phyloP scores from a whole-genome alignment of 2,888 invertebrate species.

The Yponomeuta malinellus region DNA sequence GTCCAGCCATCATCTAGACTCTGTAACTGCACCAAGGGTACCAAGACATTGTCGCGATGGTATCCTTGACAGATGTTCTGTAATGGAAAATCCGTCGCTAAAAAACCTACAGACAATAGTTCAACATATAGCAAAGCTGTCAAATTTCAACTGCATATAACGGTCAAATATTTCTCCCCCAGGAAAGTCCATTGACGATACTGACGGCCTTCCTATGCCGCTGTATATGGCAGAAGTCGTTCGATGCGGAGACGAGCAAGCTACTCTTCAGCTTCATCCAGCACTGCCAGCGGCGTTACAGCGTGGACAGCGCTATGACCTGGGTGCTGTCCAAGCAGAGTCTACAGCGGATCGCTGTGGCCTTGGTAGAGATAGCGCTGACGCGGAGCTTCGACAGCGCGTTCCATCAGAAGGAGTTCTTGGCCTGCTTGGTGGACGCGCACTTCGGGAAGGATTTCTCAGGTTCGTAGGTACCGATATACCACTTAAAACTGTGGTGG shows the following conservation, averaged over 20 bases:
- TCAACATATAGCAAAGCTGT: background rate
- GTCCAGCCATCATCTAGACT: too few species aligned
- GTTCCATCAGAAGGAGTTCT: conserved; percentile 78
- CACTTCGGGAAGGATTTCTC: conserved; percentile 60
- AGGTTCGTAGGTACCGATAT: background rate
- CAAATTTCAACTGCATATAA: background rate
- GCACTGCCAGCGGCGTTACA: conserved; percentile 56
- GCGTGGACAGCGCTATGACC: conserved; percentile 42
- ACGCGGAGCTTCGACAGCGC: conserved; percentile 78
- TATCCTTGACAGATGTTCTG: too few species aligned
- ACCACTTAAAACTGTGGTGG: too few species aligned
- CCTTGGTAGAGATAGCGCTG: conserved; percentile 77
- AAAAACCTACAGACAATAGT: too few species aligned
- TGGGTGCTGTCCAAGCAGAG: conserved; percentile 68
- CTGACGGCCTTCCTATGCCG: conserved; percentile 77
- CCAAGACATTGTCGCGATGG: too few species aligned
- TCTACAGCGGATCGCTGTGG: conserved; percentile 74
- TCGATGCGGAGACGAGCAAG: conserved; percentile 58
- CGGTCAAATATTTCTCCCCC: background rate
- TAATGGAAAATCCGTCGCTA: too few species aligned
- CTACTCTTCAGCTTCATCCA: conserved; percentile 50
- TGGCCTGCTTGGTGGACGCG: conserved; percentile 74
- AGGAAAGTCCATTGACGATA: conserved; percentile 78
- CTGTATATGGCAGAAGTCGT: conserved; percentile 62
- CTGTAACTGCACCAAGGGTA: too few species aligned